Evolutionary conservation across 2,888 invertebrate species (phyloP).

Genomic region (Clivina fossor): DNA sequence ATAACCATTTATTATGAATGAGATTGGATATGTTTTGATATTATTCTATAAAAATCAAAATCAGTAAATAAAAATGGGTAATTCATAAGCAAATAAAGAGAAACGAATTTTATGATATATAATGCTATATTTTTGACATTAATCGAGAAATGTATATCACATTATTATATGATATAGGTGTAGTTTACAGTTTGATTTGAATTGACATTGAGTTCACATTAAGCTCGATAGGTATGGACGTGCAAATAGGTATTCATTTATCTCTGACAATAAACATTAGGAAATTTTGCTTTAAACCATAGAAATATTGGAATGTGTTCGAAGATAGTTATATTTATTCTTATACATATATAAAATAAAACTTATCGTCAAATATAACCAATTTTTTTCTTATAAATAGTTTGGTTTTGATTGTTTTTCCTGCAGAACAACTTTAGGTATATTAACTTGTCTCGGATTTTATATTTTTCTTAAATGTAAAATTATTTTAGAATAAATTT

Average conservation of each 20-base stretch:
- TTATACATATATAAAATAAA: constrained; percentile 18
- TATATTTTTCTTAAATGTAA: too few relatives aligned
- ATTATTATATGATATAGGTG: constrained; percentile 30
- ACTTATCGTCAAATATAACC: background rate
- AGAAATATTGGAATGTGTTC: constrained; percentile 13
- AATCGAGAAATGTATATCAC: constrained; percentile 33
- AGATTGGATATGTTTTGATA: too few relatives aligned
- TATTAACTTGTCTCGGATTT: constrained; percentile 10
- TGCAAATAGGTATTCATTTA: constrained; percentile 14
- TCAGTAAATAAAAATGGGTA: too few relatives aligned
- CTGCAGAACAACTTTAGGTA: constrained; percentile 17
- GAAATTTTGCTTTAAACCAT: constrained; percentile 13
- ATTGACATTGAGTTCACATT: constrained; percentile 53
- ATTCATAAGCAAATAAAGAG: too few relatives aligned
- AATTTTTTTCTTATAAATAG: constrained; percentile 3
- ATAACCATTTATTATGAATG: too few relatives aligned
- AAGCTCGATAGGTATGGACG: constrained; percentile 50
- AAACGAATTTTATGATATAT: constrained; percentile 14
- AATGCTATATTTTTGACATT: constrained; percentile 33
- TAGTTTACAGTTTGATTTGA: constrained; percentile 46
- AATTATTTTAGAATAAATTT: too few relatives aligned
- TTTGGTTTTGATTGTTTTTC: constrained; percentile 21
- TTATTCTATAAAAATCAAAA: too few relatives aligned
- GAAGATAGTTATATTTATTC: constrained; percentile 1
- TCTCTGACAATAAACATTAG: constrained; percentile 12